Percentiles rank a stretch among this genome's conserved stretches.
Evolutionary conservation across 1,140 invertebrate species (phyloP).

Genomic region (Habropoda laboriosa): DNA sequence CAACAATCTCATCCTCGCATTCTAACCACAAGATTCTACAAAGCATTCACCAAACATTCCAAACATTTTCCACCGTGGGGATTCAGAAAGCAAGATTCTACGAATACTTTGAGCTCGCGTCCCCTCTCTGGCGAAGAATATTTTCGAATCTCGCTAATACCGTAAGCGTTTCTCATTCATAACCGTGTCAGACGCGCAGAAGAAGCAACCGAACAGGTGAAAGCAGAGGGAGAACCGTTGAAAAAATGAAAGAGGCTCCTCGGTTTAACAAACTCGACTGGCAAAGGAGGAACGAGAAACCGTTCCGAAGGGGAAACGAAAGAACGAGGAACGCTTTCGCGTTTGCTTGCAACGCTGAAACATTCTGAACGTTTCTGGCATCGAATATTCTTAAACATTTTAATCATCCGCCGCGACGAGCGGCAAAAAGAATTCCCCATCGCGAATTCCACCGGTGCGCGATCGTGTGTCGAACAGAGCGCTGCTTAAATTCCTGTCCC

Average conservation of each 20-base stretch:
- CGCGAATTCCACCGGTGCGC: neutral
- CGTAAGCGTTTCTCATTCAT: neutral
- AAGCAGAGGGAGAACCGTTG: neutral
- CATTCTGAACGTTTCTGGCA: neutral
- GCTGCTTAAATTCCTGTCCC: neutral
- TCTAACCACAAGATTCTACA: neutral
- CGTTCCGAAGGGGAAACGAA: neutral
- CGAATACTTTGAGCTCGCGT: neutral
- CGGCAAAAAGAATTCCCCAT: constrained; percentile 3
- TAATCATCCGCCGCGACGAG: neutral
- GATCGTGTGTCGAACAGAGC: neutral
- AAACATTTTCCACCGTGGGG: neutral
- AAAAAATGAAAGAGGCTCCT: neutral
- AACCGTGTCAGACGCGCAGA: neutral
- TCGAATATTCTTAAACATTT: constrained; percentile 18
- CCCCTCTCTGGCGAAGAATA: neutral
- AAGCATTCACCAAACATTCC: neutral
- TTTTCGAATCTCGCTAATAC: neutral
- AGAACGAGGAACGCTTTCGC: neutral
- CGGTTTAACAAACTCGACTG: neutral
- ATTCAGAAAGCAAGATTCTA: neutral
- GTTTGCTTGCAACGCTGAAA: neutral
- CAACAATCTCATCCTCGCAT: neutral
- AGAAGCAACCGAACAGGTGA: neutral
- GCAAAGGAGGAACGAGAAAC: neutral